Base-by-base conservation (phyloP, 2,797 vertebrate genomes). In the Zenarchopterus dispar region DNA sequence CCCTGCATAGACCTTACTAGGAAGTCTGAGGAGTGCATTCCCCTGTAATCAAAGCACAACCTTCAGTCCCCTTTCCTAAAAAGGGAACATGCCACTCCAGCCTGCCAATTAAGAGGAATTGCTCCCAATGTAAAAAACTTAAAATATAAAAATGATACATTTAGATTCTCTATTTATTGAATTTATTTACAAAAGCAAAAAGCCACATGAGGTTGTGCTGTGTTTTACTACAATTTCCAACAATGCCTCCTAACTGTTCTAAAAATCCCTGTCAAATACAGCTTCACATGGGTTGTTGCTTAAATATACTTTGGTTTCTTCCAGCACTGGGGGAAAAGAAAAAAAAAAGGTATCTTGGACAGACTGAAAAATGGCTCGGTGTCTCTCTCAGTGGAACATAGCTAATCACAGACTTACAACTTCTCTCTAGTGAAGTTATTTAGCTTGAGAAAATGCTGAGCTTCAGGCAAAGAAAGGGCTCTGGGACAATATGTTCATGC, bases 261-360 rank as follows among this genome's bases (percentile, higher is more conserved):
- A 70, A 82, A 45, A 86, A 76, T 78, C 68, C 81, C 67, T 79
- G 73, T 85, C 70, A 78, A 78, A 57, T 77, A 56, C 70, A 70
- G 75, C 64, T 84, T 80, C 70, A 78, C 54, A 43, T 71, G 77
- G 80, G 64, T 78, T 79, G 76, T 72, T 78, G 73, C 78, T 85
- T 84, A 76, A 84, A 84, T 82, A 86, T 73, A 85, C 72, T 84
- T 82, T 80, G 78, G 78, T 62, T 80, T 50, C 82, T 78, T 78
- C 52, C 56, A 78, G 81, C 74, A 56, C 52, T 81, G 81, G n/a
- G n/a, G n/a, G n/a, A n/a, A n/a, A n/a, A n/a, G n/a, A n/a, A n/a
- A n/a, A 69, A 80, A 88, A 80, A 68, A 74, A 55, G 55, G 69
- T 70, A 82, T 84, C 54, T 81, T 74, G 72, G 80, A 73, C 73